Percentiles rank a stretch among this genome's conserved stretches.
Conservation (phyloP, 2,888 invertebrate genomes). For the Hipparchia sbordonii region DNA sequence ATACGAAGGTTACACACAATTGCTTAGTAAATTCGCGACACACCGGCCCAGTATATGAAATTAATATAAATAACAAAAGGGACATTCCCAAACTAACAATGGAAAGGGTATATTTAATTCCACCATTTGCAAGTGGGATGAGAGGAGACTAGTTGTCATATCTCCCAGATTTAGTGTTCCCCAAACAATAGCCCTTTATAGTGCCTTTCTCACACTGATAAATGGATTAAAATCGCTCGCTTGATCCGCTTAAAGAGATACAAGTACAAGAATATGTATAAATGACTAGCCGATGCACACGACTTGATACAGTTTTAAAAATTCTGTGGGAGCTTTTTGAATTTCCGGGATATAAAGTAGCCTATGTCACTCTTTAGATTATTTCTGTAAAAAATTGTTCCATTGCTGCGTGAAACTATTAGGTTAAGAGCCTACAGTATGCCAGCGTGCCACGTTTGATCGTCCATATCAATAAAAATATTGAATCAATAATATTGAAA, state of each 20-base stretch:
- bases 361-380: too few species aligned
- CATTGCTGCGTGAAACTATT: too few species aligned
- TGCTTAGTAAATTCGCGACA: background rate
- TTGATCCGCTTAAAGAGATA: background rate
- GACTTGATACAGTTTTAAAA: too few species aligned
- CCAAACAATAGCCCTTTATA: constrained; percentile 18
- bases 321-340: too few species aligned
- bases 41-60: constrained; percentile 15
- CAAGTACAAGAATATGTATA: too few species aligned
- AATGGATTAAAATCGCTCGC: constrained; percentile 13
- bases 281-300: too few species aligned
- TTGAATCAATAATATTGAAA: too few species aligned
- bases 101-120: constrained; percentile 37
- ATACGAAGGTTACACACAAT: constrained; percentile 2
- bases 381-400: too few species aligned
- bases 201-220: constrained; percentile 12
- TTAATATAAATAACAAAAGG: constrained; percentile 32
- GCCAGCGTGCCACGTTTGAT: too few species aligned
- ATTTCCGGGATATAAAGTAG: too few species aligned
- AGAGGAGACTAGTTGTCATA: constrained; percentile 47
- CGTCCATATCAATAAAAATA: too few species aligned
- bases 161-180: constrained; percentile 61
- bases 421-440: too few species aligned
- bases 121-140: constrained; percentile 31
- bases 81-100: constrained; percentile 27